Evolutionary conservation across 1,140 invertebrate species (phyloP).

Genomic region (Mya arenaria): DNA sequence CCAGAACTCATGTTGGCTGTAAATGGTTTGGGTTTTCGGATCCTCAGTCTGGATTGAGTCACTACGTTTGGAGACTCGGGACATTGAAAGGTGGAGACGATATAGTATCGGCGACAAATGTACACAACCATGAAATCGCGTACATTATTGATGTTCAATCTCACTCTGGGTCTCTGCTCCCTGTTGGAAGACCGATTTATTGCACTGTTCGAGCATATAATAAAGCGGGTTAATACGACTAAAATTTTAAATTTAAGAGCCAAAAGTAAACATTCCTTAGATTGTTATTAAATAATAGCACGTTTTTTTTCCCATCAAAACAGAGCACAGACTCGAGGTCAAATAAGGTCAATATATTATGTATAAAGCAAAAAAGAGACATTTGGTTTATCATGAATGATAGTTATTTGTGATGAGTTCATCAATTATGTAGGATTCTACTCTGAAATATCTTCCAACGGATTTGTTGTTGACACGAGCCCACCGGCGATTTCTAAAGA

Average conservation of each 20-base stretch:
- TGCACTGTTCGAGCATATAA: slow-evolving; percentile 60
- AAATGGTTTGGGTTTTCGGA: slow-evolving; percentile 66
- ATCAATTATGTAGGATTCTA: slow-evolving; percentile 7
- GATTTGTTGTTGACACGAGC: slow-evolving; percentile 59
- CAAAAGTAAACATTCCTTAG: not conserved
- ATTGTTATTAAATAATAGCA: not conserved
- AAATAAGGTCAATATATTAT: too few relatives aligned
- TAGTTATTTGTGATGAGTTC: not conserved
- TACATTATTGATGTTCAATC: slow-evolving; percentile 20
- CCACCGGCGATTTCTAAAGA: slow-evolving; percentile 7
- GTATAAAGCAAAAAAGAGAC: too few relatives aligned
- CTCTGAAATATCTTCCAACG: slow-evolving; percentile 53
- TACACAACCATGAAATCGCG: slow-evolving; percentile 16
- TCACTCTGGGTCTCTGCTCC: not conserved
- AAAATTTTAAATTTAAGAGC: not conserved
- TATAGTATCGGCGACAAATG: slow-evolving; percentile 43
- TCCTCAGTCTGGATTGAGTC: slow-evolving; percentile 56
- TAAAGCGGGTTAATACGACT: slow-evolving; percentile 53
- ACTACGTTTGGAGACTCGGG: slow-evolving; percentile 64
- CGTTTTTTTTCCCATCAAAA: not conserved
- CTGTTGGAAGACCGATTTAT: slow-evolving; percentile 40
- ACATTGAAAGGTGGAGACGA: slow-evolving; percentile 57
- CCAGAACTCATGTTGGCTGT: slow-evolving; percentile 56
- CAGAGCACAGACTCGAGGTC: too few relatives aligned
- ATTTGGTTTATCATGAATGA: not conserved